Percentiles rank a stretch among this genome's conserved stretches.
Conservation (phyloP, 2,888 invertebrate genomes). For the Stratiomys singularior region DNA sequence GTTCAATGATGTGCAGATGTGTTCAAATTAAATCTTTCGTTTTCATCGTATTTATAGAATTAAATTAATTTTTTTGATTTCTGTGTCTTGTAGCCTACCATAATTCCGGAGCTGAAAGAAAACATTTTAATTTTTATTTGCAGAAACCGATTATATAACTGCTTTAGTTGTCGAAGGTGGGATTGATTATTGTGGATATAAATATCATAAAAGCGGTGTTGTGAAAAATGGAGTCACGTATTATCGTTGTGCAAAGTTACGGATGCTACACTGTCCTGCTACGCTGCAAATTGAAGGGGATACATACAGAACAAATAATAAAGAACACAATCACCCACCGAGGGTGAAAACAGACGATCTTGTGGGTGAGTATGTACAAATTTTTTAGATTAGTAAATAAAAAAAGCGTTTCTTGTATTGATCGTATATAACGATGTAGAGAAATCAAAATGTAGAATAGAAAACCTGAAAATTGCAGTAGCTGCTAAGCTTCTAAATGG, state of each 20-base stretch:
- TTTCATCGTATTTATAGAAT: too few relatives aligned
- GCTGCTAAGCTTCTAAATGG: too few relatives aligned
- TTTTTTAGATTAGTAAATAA: too few relatives aligned
- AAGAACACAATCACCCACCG: constrained; percentile 50
- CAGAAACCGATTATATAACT: constrained; percentile 4
- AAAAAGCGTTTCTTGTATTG: too few relatives aligned
- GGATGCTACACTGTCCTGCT: constrained; percentile 46
- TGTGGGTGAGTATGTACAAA: constrained; percentile 39
- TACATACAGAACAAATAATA: constrained; percentile 44
- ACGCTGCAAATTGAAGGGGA: constrained; percentile 45
- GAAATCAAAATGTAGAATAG: too few relatives aligned
- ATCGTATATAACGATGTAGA: too few relatives aligned
- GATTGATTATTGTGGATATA: constrained; percentile 44
- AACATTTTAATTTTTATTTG: neutral
- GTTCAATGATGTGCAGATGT: too few relatives aligned
- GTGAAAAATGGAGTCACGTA: constrained; percentile 50
- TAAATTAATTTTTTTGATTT: too few relatives aligned
- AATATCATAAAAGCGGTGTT: constrained; percentile 52
- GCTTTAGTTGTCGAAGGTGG: constrained; percentile 42
- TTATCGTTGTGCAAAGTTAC: constrained; percentile 49
- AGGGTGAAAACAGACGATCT: constrained; percentile 41
- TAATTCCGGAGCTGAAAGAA: too few relatives aligned
- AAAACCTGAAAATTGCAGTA: too few relatives aligned
- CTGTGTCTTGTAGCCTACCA: too few relatives aligned
- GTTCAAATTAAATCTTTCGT: too few relatives aligned